phyloP scores from a whole-genome alignment of 2,888 invertebrate species.

The Synanthedon formicaeformis region DNA sequence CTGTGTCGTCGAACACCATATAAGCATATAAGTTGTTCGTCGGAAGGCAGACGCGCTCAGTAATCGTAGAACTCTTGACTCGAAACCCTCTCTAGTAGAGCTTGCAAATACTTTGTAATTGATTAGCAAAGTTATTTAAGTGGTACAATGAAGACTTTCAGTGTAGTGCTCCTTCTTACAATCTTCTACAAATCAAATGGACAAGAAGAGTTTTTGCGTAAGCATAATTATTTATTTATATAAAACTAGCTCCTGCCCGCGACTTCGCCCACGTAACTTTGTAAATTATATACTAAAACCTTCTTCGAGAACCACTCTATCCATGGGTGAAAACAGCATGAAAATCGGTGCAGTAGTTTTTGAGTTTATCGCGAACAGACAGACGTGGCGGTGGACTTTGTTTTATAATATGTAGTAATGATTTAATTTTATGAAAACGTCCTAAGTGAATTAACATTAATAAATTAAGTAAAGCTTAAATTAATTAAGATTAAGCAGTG shows the following conservation, averaged over 20 bases:
- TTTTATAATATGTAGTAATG: too few relatives aligned
- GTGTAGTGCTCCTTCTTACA: conserved; percentile 26
- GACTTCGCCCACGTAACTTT: too few relatives aligned
- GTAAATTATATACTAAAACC: too few relatives aligned
- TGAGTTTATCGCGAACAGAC: too few relatives aligned
- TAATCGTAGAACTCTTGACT: conserved; percentile 32
- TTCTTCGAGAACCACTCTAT: too few relatives aligned
- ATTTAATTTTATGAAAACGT: too few relatives aligned
- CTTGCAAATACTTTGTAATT: background rate
- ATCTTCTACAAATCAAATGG: conserved; percentile 21
- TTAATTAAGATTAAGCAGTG: too few relatives aligned
- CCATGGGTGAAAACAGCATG: too few relatives aligned
- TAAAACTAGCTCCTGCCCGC: background rate
- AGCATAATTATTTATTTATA: conserved; percentile 19
- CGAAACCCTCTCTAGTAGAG: conserved; percentile 13
- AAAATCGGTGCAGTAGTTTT: too few relatives aligned
- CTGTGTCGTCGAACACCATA: background rate
- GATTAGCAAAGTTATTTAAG: background rate
- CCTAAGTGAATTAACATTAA: too few relatives aligned
- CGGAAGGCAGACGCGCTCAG: conserved; percentile 20
- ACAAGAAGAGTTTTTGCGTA: conserved; percentile 35
- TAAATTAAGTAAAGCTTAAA: too few relatives aligned
- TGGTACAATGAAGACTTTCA: conserved; percentile 28
- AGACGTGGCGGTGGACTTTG: too few relatives aligned
- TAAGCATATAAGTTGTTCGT: conserved; percentile 3